A percentile compares a stretch with the other conserved stretches of the same genome.
Conservation (phyloP, 2,797 vertebrate genomes). For the Acanthurus tractus region DNA sequence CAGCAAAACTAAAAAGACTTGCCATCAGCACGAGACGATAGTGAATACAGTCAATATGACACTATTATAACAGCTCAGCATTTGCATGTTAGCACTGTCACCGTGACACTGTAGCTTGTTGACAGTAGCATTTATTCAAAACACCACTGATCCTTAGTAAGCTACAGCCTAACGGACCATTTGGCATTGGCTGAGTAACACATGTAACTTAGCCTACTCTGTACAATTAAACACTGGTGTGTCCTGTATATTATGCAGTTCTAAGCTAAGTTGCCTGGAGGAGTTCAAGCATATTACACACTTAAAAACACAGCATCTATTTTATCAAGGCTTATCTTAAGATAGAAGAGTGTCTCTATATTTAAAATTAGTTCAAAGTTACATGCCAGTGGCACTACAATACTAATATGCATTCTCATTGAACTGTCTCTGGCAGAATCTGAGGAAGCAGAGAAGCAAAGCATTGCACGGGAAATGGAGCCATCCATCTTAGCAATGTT, state of each 20-base stretch:
- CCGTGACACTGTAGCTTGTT: background rate
- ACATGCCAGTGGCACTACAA: slow-evolving; percentile 57
- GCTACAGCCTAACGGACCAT: background rate
- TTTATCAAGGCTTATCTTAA: slow-evolving; percentile 3
- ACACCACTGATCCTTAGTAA: too few species aligned
- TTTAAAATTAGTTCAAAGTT: slow-evolving; percentile 78
- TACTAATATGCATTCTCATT: slow-evolving; percentile 53
- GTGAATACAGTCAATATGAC: too few species aligned
- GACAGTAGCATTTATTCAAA: background rate
- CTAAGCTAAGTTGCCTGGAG: slow-evolving; percentile 28
- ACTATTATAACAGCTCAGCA: background rate
- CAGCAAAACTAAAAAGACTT: background rate
- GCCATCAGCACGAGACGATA: background rate
- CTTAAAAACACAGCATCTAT: slow-evolving; percentile 17
- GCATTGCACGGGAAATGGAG: background rate
- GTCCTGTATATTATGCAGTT: slow-evolving; percentile 14
- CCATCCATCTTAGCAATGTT: background rate
- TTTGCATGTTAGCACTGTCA: background rate
- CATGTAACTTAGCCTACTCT: background rate
- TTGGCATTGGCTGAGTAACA: background rate
- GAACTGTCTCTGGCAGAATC: slow-evolving; percentile 27
- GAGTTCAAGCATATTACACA: slow-evolving; percentile 23
- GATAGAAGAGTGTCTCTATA: slow-evolving; percentile 31
- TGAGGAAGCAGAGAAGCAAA: slow-evolving; percentile 3
- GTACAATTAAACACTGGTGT: slow-evolving; percentile 8